Evolutionary conservation across 2,888 invertebrate species (phyloP).

Genomic region (Luperina nickerlii): DNA sequence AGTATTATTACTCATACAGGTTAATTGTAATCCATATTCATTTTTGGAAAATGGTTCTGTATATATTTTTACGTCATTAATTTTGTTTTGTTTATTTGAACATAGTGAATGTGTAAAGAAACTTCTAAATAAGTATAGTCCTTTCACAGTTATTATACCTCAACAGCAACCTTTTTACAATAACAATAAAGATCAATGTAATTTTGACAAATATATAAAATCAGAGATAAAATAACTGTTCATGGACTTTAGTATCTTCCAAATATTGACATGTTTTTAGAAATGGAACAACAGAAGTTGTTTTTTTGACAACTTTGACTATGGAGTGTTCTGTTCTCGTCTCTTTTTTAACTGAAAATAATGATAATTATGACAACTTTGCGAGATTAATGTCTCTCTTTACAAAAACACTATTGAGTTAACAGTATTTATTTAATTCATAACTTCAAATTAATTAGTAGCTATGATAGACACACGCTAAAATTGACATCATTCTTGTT

Average conservation of each 20-base stretch:
- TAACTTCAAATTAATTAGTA: neutral
- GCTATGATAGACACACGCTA: neutral
- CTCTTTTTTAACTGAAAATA: neutral
- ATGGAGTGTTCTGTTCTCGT: neutral
- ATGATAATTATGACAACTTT: neutral
- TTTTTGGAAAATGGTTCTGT: constrained; percentile 43
- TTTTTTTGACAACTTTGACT: neutral
- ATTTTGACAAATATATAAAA: too few species aligned
- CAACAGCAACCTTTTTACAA: too few species aligned
- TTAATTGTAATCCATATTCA: constrained; percentile 38
- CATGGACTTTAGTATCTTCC: neutral
- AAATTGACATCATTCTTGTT: neutral
- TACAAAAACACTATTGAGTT: neutral
- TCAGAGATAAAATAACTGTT: too few species aligned
- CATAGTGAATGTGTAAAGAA: neutral
- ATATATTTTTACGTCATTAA: neutral
- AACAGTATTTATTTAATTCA: neutral
- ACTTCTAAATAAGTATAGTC: too few species aligned
- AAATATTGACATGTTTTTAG: neutral
- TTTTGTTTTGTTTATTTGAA: constrained; percentile 9
- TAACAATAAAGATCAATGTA: too few species aligned
- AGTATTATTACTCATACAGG: constrained; percentile 52
- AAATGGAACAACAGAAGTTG: neutral
- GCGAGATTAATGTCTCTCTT: neutral
- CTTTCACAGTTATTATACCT: too few species aligned